Evolutionary conservation across 2,888 invertebrate genomes (phyloP).

Genomic region (Schizaphis graminum): DNA sequence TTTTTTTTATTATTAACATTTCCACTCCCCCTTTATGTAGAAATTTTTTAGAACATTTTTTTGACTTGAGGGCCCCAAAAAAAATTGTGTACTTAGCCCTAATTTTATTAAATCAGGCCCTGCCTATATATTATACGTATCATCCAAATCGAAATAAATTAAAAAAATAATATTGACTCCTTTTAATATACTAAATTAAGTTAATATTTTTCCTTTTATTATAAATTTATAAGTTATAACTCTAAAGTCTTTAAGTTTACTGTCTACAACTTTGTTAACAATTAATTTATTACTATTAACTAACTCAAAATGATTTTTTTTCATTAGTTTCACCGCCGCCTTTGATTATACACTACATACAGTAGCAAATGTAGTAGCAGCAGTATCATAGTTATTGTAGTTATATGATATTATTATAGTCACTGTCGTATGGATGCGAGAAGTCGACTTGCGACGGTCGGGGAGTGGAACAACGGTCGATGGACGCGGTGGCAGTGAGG

Average conservation of each 20-base stretch:
- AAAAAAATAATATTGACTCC: background rate
- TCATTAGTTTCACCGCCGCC: background rate
- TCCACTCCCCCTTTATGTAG: no score
- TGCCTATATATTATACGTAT: background rate
- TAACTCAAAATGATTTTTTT: background rate
- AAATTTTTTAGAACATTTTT: no score
- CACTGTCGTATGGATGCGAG: background rate
- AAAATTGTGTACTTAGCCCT: no score
- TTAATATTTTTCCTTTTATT: background rate
- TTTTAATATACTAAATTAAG: background rate
- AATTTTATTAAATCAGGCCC: no score
- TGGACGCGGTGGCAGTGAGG: background rate
- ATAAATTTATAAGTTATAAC: no score
- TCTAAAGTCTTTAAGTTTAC: no score
- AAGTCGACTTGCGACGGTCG: background rate
- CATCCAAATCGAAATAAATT: background rate
- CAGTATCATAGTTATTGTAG: background rate
- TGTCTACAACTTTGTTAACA: background rate
- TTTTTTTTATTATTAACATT: no score
- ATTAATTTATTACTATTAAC: background rate
- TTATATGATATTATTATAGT: background rate
- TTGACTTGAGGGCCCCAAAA: no score
- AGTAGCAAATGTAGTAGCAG: no score
- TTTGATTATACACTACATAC: no score
- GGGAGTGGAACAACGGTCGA: background rate